Evolutionary conservation across 2,797 vertebrate species (phyloP), one percentile per base, ranked within the genome.

Genomic region (Florisuga fusca): DNA sequence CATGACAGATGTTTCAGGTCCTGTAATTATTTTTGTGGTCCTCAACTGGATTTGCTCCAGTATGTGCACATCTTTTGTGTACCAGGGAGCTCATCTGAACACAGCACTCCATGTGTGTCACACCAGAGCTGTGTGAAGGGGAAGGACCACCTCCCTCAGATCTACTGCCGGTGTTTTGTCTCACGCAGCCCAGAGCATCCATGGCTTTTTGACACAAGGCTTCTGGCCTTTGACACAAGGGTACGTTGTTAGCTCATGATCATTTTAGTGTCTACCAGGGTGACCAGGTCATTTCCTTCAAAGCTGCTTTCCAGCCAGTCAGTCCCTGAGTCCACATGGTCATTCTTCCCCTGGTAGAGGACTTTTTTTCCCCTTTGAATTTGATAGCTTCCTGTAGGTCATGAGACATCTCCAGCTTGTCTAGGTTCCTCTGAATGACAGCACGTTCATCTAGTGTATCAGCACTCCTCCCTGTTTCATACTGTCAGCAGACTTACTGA

Each of bases 371-470:
- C 64, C 33, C 22, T 45, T 64, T 63, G 7, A 46, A 55, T n/a
- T 54, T 57, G 14, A 45, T 45, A n/a, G 25, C 38, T 62, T 53
- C 31, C 53, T 33, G 19, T n/a, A 86, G 61, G n/a, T 7, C 38
- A 2, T 43, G 68, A 80, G 13, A 15, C 14, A n/a, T 10, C 21
- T 46, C 26, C 11, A 13, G 43, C 14, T 51, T 50, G 27, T 15
- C 0, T 0, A 51, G 67, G 43, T 21, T 3, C 31, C 29, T 72
- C 2, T 61, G 41, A 76, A 29, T 2, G 5, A 61, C 48, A 27
- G 34, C 34, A 55, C 21, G 18, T 10, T 15, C 31, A 15, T 17
- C 41, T 31, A 20, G 21, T 21, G 0, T 4, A 73, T 27, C 61
- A 36, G 26, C 19, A 8, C 16, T 59, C 22, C 19, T 69, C 46